Base-by-base conservation (phyloP, 2,113 vertebrate genomes). In the Fregata magnificens region DNA sequence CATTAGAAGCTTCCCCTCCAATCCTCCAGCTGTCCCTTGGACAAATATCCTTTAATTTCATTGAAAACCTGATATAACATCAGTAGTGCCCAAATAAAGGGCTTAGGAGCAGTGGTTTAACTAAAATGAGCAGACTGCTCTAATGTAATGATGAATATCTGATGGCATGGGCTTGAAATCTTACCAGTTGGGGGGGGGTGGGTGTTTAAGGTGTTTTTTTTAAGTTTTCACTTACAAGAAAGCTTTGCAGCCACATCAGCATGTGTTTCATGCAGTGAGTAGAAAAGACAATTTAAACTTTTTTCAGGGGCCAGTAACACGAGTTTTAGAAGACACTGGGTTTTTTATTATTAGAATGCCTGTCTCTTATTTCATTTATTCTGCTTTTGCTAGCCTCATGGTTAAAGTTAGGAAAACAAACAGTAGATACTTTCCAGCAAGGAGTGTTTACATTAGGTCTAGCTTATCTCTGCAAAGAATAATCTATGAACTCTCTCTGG, bases 391-490 rank as follows among this genome's bases (percentile, higher is more conserved):
- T 96, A 91, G 87, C 71, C 95, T 88, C 95, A 95, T 95, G 93
- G 89, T 88, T 96, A 36, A 95, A 96, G 89, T 96, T 95, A 96
- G 91, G 84, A 96, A 97, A 97, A 96, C 90, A 97, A 95, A 95
- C 88, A 94, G 65, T 85, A 95, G 88, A 95, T 97, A 93, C 93
- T 94, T 97, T 95, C 84, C 93, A 96, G 92, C 44, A 61, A 87
- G 79, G 82, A 90, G 78, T 97, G 88, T 97, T 98, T 97, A 97
- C 70, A 93, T 90, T 93, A 93, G 65, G 69, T 94, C 90, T 89
- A 58, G 81, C 86, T 96, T 98, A 98, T 98, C 97, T 97, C 94
- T 87, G 94, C 85, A 92, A 98, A 96, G 97, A 97, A 95, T 97
- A 97, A 97, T 97, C 91, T 90, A 47, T 97, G 95, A 98, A 97